Base-by-base conservation (phyloP, 2,888 invertebrate species). In the Andrena minutula region DNA sequence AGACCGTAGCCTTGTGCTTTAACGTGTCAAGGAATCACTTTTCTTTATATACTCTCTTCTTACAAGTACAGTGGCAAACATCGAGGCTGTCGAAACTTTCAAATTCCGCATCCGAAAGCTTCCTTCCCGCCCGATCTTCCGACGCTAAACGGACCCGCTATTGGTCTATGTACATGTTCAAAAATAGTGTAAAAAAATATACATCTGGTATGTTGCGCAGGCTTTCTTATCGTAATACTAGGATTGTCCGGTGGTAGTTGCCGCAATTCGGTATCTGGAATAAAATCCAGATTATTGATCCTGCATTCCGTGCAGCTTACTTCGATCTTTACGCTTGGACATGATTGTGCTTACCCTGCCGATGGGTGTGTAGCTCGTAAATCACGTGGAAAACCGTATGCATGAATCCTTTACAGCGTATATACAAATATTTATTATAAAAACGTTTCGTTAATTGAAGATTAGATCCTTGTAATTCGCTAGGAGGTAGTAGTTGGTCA, bases 391-490 rank as follows among this genome's bases (percentile, higher is more conserved):
- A 72, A 65, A 71, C 60, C 28, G 63, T 53, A 10, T 35, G 16
- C 65, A 61, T 8, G 49, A 69, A 73, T 64, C 58, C 60, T 56
- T 58, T 23, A 23, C 49, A 75, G 51, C 58, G 20, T 74, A 70
- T 76, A 49, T 83, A 78, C 63, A 73, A 74, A 53, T 49, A 47
- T 7, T n/a, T n/a, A 20, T 23, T n/a, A 23, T 53, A 26, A 72
- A n/a, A 26, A 10, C 53, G 63, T n/a, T 3, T 32, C 12, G 4
- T 89, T 94, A 99, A 94, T 99, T 99, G 93, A 99, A 99, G 91
- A 99, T 96, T 70, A 99, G 95, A 92, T 99, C 99, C 92, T 97
- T 98, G 94, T 99, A 99, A 94, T 98, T 98, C 86, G 96, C 96
- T 60, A 99, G 95, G 79, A 99, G 95, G 94, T 99, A 98, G 93